Conservation (phyloP, 2,113 vertebrate genomes). For the Apistogramma diplotaenia region DNA sequence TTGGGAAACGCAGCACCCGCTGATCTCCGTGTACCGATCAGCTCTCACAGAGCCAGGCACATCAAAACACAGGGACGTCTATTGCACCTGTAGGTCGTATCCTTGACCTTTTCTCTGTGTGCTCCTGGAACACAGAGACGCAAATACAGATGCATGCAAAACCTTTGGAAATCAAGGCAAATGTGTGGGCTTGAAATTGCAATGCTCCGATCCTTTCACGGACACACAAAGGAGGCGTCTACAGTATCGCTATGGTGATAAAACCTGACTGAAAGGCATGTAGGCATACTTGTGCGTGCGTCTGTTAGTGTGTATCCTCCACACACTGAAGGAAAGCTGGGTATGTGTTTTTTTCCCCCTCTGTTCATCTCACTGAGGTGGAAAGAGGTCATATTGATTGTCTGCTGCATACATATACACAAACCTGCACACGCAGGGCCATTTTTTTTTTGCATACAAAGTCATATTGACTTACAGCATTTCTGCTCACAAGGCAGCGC, state of each 20-base stretch:
- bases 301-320: neutral
- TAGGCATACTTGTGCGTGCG: slow-evolving; percentile 28
- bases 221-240: slow-evolving; percentile 43
- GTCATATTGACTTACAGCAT: neutral
- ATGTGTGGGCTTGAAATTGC: slow-evolving; percentile 30
- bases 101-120: slow-evolving; percentile 44
- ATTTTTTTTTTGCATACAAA: neutral
- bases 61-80: slow-evolving; percentile 28
- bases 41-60: slow-evolving; percentile 28
- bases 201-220: slow-evolving; percentile 49
- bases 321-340: slow-evolving; percentile 17
- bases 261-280: slow-evolving; percentile 62
- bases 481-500: neutral
- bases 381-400: slow-evolving; percentile 49
- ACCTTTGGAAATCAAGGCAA: slow-evolving; percentile 43
- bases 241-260: slow-evolving; percentile 66
- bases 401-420: slow-evolving; percentile 19
- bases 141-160: slow-evolving; percentile 8
- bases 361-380: slow-evolving; percentile 38
- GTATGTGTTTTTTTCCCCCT: slow-evolving; percentile 28
- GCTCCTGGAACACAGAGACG: slow-evolving; percentile 8
- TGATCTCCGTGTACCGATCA: slow-evolving; percentile 52
- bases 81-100: slow-evolving; percentile 23
- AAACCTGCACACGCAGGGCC: neutral
- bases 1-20: slow-evolving; percentile 50